phyloP scores from a whole-genome alignment of 2,113 vertebrate species.

The Pholis gunnellus region DNA sequence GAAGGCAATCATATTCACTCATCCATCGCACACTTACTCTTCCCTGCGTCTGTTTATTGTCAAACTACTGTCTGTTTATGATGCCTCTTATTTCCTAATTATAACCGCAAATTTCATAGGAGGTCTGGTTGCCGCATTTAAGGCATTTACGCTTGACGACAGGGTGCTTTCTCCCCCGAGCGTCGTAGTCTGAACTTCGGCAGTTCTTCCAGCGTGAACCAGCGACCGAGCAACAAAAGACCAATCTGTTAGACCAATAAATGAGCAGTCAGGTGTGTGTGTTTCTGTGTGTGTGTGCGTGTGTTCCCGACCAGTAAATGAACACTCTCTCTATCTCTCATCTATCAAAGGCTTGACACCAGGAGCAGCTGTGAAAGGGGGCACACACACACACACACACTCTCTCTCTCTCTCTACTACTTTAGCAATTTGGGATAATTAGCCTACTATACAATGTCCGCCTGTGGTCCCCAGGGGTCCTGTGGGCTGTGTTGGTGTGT shows the following conservation, averaged over 20 bases:
- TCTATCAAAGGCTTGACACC: slow-evolving; percentile 83
- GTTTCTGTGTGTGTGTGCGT: slow-evolving; percentile 47
- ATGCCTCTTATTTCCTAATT: slow-evolving; percentile 73
- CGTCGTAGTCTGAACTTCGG: slow-evolving; percentile 65
- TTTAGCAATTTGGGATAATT: slow-evolving; percentile 85
- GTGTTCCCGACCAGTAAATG: slow-evolving; percentile 78
- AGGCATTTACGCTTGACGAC: slow-evolving; percentile 62
- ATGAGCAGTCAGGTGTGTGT: slow-evolving; percentile 80
- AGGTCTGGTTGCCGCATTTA: slow-evolving; percentile 61
- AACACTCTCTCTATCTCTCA: slow-evolving; percentile 83
- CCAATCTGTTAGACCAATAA: slow-evolving; percentile 83
- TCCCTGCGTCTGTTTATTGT: slow-evolving; percentile 57
- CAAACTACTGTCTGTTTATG: slow-evolving; percentile 65
- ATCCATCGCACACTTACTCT: slow-evolving; percentile 54
- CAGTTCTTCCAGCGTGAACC: slow-evolving; percentile 57
- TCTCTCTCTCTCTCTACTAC: slow-evolving; percentile 68
- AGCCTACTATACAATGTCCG: slow-evolving; percentile 82
- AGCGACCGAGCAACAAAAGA: slow-evolving; percentile 79
- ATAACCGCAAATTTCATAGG: slow-evolving; percentile 65
- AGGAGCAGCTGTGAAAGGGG: slow-evolving; percentile 80
- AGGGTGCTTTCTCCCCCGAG: slow-evolving; percentile 65
- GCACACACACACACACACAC: slow-evolving; percentile 32
- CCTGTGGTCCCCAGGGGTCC: slow-evolving; percentile 79
- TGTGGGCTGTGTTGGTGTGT: slow-evolving; percentile 53
- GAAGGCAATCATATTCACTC: slow-evolving; percentile 48